Conservation (phyloP, 2,797 vertebrate genomes). For the Tamandua tetradactyla region DNA sequence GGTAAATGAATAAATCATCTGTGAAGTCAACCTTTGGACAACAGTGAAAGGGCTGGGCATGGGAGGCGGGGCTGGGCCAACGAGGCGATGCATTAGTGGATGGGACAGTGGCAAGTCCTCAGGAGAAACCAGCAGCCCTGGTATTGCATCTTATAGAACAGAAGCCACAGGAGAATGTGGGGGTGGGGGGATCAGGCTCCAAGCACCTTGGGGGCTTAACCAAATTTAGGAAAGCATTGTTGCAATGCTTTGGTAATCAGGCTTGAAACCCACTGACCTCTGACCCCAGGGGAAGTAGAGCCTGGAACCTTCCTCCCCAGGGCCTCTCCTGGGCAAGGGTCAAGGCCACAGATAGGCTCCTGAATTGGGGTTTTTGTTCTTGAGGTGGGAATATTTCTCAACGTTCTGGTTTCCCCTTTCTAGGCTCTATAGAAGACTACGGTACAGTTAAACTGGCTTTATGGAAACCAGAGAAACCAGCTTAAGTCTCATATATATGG, state of each 20-base stretch:
- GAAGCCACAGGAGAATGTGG: conserved; percentile 72
- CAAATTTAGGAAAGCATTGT: conserved; percentile 80
- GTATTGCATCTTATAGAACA: conserved; percentile 72
- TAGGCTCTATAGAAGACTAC: background rate
- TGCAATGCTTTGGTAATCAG: conserved; percentile 81
- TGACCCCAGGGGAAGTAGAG: background rate
- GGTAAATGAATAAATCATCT: background rate
- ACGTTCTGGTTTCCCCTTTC: conserved; percentile 51
- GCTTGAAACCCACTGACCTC: conserved; percentile 79
- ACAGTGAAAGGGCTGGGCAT: conserved; percentile 43
- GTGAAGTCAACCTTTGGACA: conserved; percentile 36
- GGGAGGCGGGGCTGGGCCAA: conserved; percentile 58
- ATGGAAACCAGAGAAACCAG: conserved; percentile 9
- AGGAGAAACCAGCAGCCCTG: conserved; percentile 67
- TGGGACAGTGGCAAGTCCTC: conserved; percentile 77
- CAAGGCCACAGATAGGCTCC: background rate
- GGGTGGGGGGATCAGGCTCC: conserved; percentile 78
- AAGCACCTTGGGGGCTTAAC: conserved; percentile 82
- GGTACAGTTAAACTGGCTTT: background rate
- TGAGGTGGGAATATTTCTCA: conserved; percentile 75
- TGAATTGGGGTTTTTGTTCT: conserved; percentile 78
- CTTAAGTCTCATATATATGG: background rate
- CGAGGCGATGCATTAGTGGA: conserved; percentile 65
- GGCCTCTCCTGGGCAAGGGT: conserved; percentile 54
- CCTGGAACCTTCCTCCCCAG: conserved; percentile 35